phyloP scores from a whole-genome alignment of 2,888 invertebrate genomes.

The Acleris laterana region DNA sequence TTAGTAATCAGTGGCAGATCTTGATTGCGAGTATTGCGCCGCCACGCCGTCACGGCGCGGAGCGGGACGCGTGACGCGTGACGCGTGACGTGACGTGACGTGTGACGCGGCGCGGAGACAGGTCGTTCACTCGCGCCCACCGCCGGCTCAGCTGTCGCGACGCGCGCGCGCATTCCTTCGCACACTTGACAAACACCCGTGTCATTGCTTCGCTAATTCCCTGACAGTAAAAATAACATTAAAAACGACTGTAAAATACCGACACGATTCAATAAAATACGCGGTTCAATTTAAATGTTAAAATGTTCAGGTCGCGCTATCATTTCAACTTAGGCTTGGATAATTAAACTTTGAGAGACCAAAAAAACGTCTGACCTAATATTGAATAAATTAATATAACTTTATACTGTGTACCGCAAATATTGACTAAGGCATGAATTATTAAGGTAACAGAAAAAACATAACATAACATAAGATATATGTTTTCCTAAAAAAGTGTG shows the following conservation, averaged over 20 bases:
- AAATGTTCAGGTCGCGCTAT: too few species aligned
- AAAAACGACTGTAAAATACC: neutral
- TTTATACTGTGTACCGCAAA: too few species aligned
- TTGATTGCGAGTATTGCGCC: neutral
- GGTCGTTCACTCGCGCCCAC: slow-evolving; percentile 27
- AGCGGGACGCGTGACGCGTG: neutral
- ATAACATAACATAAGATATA: too few species aligned
- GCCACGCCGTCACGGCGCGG: slow-evolving; percentile 1
- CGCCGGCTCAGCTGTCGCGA: slow-evolving; percentile 9
- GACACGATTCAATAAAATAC: too few species aligned
- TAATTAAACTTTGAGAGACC: too few species aligned
- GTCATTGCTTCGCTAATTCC: slow-evolving; percentile 4
- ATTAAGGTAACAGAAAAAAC: too few species aligned
- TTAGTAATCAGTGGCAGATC: slow-evolving; percentile 3
- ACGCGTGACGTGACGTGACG: slow-evolving; percentile 4
- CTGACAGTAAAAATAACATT: neutral
- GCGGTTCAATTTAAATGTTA: too few species aligned
- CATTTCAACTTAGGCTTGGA: too few species aligned
- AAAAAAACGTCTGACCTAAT: too few species aligned
- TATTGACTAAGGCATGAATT: too few species aligned
- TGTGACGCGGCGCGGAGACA: neutral
- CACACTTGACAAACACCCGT: slow-evolving; percentile 19
- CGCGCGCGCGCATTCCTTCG: slow-evolving; percentile 17
- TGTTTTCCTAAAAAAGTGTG: too few species aligned
- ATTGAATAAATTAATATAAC: too few species aligned